Evolutionary conservation across 1,140 invertebrate species (phyloP).

Genomic region (Pararge aegeria): DNA sequence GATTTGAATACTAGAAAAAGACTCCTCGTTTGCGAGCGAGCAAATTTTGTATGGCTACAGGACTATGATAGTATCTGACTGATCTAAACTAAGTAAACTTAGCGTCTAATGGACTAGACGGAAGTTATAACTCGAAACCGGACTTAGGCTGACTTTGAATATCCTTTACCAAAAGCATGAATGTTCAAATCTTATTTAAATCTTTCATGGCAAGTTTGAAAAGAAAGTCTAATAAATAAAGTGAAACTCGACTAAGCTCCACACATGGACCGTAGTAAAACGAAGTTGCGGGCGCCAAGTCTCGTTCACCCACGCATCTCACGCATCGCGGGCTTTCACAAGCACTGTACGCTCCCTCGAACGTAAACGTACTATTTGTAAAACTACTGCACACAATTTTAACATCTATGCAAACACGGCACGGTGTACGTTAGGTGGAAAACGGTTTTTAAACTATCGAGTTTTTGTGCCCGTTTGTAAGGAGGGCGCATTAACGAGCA

Average conservation of each 20-base stretch:
- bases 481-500: constrained; percentile 30
- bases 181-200: background rate
- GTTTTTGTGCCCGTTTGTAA: constrained; percentile 12
- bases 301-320: constrained; percentile 69
- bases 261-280: constrained; percentile 32
- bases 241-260: constrained; percentile 19
- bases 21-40: no score
- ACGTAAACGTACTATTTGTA: constrained; percentile 33
- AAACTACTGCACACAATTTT: constrained; percentile 29
- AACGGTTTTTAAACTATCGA: constrained; percentile 9
- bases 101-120: no score
- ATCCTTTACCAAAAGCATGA: no score
- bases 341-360: constrained; percentile 38
- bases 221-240: background rate
- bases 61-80: no score
- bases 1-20: no score
- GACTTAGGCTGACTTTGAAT: no score
- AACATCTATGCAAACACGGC: constrained; percentile 35
- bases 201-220: background rate
- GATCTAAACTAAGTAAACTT: no score
- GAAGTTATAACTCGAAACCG: no score
- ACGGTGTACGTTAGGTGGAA: constrained; percentile 22
- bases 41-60: no score
- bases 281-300: constrained; percentile 54
- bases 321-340: constrained; percentile 72